Percentiles rank a stretch among this genome's conserved stretches.
Evolutionary conservation across 2,888 invertebrate genomes (phyloP).

Genomic region (Byasa hedistus): DNA sequence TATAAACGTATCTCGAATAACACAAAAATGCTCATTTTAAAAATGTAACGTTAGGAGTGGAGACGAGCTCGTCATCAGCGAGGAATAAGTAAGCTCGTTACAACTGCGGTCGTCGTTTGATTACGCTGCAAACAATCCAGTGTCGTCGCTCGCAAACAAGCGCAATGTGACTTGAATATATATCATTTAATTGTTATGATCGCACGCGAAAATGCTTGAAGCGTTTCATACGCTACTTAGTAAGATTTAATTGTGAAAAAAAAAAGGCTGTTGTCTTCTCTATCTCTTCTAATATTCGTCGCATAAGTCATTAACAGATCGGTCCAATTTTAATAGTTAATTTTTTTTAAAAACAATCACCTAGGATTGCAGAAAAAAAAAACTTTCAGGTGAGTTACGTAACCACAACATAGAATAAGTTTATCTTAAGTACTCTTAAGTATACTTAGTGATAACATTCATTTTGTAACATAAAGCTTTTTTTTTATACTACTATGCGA

Average conservation of each 20-base stretch:
- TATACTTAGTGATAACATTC: no score
- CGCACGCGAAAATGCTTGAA: conserved; percentile 1
- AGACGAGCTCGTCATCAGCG: conserved; percentile 16
- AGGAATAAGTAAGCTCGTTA: conserved; percentile 31
- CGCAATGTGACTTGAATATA: conserved; percentile 25
- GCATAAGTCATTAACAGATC: no score
- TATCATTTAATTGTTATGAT: conserved; percentile 21
- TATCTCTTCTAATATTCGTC: no score
- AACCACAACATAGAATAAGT: no score
- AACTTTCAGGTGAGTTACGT: no score
- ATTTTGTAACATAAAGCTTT: no score
- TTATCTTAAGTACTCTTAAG: no score
- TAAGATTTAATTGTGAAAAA: not conserved
- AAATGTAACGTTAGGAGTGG: not conserved
- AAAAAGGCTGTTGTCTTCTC: not conserved
- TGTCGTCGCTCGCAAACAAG: conserved; percentile 24
- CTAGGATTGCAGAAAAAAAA: no score
- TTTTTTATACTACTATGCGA: no score
- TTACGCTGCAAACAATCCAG: conserved; percentile 29
- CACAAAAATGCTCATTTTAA: not conserved
- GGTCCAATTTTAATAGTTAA: no score
- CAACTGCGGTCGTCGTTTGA: conserved; percentile 28
- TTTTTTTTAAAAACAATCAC: no score
- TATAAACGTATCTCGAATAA: no score
- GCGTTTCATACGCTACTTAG: not conserved